Evolutionary conservation across 53 echinoderm and acorn worm species (phyloP), one percentile per base, ranked within the genome.

Genomic region (Henricia sp.): DNA sequence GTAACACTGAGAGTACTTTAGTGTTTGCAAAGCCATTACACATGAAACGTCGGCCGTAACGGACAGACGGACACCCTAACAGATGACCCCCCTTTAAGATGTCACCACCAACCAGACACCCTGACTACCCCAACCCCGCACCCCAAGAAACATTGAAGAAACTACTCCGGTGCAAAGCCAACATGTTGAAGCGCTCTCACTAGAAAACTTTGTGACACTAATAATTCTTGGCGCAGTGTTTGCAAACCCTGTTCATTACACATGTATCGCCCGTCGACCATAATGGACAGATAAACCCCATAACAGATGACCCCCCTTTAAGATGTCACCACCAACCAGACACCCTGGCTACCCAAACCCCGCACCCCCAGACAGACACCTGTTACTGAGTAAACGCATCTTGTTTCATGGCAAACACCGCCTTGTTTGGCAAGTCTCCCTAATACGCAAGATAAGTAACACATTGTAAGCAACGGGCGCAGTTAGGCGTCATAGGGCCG

Each of bases 331-430:
- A 8, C 62, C 13, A 32, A 30, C 48, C 29, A 70, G 70, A 70
- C 70, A 70, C 9, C 48, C 25, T 27, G 41, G 30, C 57, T 26
- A 27, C 37, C n/a, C 39, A 0, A 8, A 38, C 20, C n/a, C 20
- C 46, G 14, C 13, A 44, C 28, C 48, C 19, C 71, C 26, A 27
- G 30, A 8, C 55, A n/a, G n/a, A 38, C 76, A 76, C 76, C 76
- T 76, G 76, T 76, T 60, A 41, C 17, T 76, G 39, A 57, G 76
- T 43, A 76, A 76, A 76, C 76, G 41, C 50, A 46, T 28, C 59
- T 58, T 59, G 76, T 76, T 57, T 76, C 19, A 76, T 32, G 35
- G 76, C 46, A 59, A 76, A 58, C 43, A 19, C 30, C 0, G 17
- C 14, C 14, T 59, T 76, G 76, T 76, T 59, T 76, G 58, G 3